Evolutionary conservation across 2,888 invertebrate genomes (phyloP), one percentile per base, ranked within the genome.

Genomic region (Sclerodermus sp.): DNA sequence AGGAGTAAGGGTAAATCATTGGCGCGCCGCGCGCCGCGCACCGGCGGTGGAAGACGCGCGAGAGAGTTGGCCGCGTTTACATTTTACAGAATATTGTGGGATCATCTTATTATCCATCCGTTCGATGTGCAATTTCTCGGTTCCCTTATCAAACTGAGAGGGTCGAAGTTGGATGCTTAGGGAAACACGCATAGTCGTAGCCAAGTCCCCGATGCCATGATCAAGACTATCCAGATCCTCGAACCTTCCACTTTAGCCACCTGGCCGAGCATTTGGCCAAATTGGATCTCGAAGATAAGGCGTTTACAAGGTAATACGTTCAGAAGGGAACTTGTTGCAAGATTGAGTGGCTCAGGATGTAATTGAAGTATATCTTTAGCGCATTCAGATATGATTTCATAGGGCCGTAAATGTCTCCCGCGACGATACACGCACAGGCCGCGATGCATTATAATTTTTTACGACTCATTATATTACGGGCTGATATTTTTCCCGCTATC

Each of bases 201-300:
- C 10, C 23, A 9, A 29, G 31, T 37, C 23, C 16, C 18, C 44
- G 42, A 48, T 38, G 47, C 47, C 39, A 44, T 51, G 47, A 48
- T 32, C 44, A n/a, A 17, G 41, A 39, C 17, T 17, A 17, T 18
- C 17, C 34, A 36, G 17, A 18, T 34, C 16, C 38, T 23, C 8
- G 23, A 23, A 23, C 3, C 23, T 23, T 23, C 23, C 23, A 23
- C 4, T 23, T 23, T 23, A 23, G 23, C 23, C 23, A 8, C 23
- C 23, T 23, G 34, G 34, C 13, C n/a, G 34, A 13, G 34, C 18
- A 29, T 44, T 38, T n/a, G 14, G 39, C 15, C 38, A 49, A 48
- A 52, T 52, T 49, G 44, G 39, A 52, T 45, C 18, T 29, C 38
- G 18, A 53, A 49, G 38, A 17, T 30, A 40, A 36, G 34, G 41